phyloP scores from a whole-genome alignment of 2,113 vertebrate species.

The Peromyscus californicus region DNA sequence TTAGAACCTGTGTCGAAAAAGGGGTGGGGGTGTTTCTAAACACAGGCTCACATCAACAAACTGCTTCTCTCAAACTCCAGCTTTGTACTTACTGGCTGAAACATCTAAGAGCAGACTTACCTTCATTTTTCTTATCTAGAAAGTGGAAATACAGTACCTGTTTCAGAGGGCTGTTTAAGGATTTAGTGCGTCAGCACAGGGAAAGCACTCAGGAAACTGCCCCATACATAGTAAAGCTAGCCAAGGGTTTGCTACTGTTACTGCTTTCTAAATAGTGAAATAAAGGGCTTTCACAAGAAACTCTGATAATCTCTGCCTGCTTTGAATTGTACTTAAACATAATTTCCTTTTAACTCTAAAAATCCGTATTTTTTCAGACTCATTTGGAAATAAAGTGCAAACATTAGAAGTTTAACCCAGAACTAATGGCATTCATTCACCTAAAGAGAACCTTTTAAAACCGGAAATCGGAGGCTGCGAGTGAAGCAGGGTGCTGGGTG shows the following conservation, averaged over 20 bases:
- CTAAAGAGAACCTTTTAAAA: neutral
- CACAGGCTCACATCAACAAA: neutral
- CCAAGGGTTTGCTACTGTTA: neutral
- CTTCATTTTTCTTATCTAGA: conserved; percentile 24
- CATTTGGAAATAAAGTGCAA: neutral
- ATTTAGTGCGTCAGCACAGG: neutral
- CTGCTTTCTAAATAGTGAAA: conserved; percentile 38
- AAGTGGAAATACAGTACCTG: neutral
- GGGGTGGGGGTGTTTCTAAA: neutral
- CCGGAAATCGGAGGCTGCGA: neutral
- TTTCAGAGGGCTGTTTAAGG: neutral
- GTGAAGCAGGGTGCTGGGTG: too few species aligned
- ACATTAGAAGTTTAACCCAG: neutral
- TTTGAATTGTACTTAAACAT: conserved; percentile 15
- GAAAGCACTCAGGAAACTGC: neutral
- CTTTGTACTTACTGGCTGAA: neutral
- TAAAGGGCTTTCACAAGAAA: conserved; percentile 35
- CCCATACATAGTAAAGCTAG: neutral
- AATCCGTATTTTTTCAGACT: neutral
- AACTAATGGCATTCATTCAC: neutral
- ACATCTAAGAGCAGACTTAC: neutral
- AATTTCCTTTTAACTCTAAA: neutral
- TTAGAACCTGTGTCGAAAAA: neutral
- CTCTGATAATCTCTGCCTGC: neutral
- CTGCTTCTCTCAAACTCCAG: neutral